phyloP scores from a whole-genome alignment of 2,797 vertebrate species.

The Chanos chanos region DNA sequence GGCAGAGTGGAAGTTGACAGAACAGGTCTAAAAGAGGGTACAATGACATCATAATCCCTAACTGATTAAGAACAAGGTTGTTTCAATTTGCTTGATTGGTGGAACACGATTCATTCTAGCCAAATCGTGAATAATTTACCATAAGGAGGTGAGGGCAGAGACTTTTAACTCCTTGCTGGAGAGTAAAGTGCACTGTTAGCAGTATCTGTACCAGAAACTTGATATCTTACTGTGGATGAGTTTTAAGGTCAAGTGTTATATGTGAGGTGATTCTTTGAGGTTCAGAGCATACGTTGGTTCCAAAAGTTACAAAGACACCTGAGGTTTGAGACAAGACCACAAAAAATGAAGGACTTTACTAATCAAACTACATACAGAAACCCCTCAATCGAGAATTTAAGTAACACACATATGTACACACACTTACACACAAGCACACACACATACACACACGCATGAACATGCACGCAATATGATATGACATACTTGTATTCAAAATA shows the following conservation, averaged over 20 bases:
- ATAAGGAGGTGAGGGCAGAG: conserved; percentile 29
- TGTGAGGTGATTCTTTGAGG: conserved; percentile 5
- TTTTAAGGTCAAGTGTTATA: conserved; percentile 17
- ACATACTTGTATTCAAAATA: too few relatives aligned
- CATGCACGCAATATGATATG: too few relatives aligned
- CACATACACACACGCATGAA: too few relatives aligned
- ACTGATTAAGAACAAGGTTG: conserved; percentile 22
- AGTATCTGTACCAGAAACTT: conserved; percentile 42
- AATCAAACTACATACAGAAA: too few relatives aligned
- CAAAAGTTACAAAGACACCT: too few relatives aligned
- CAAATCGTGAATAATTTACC: conserved; percentile 25
- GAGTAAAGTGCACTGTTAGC: conserved; percentile 36
- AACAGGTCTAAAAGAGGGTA: neutral
- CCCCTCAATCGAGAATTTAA: too few relatives aligned
- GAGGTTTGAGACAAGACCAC: too few relatives aligned
- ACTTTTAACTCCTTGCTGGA: conserved; percentile 25
- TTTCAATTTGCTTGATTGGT: conserved; percentile 51
- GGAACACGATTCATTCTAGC: conserved; percentile 50
- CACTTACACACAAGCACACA: too few relatives aligned
- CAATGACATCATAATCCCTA: conserved; percentile 8
- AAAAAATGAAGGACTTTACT: too few relatives aligned
- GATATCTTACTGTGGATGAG: conserved; percentile 45
- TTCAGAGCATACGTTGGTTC: too few relatives aligned
- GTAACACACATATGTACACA: too few relatives aligned
- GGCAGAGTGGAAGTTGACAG: neutral